phyloP scores from a whole-genome alignment of 2,797 vertebrate genomes.

The Coluber constrictor region DNA sequence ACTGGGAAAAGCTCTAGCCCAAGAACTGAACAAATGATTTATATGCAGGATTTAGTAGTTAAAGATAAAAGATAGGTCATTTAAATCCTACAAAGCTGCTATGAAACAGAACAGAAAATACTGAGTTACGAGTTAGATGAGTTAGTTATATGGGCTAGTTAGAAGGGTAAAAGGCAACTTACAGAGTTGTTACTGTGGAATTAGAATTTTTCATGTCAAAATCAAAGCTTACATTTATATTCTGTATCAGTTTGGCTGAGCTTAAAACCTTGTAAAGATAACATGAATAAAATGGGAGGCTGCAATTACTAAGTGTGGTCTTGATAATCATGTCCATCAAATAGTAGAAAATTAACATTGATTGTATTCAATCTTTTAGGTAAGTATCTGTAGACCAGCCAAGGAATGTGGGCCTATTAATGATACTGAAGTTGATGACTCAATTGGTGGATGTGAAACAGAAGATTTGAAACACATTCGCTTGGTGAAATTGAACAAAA shows the following conservation, averaged over 20 bases:
- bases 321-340: neutral
- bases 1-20: neutral
- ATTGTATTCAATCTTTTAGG: constrained; percentile 65
- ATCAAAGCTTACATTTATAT: neutral
- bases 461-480: constrained; percentile 51
- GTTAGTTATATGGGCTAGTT: neutral
- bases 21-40: neutral
- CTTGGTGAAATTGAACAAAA: constrained; percentile 76
- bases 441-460: constrained; percentile 81
- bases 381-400: constrained; percentile 83
- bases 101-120: neutral
- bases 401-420: constrained; percentile 68
- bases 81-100: neutral
- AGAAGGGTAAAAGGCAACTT: neutral
- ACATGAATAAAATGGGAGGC: neutral
- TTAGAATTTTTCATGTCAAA: neutral
- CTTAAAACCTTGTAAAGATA: neutral
- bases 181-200: neutral
- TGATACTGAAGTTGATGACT: constrained; percentile 51
- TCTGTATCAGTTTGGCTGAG: neutral
- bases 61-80: neutral
- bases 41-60: neutral
- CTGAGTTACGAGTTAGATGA: neutral
- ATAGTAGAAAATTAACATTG: neutral
- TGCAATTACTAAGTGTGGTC: neutral